A percentile compares a stretch with the other conserved stretches of the same genome.
These are phyloP conservation scores for Gambusia yucatana DNA, from an alignment of 2,797 vertebrate species.

Conservation along the genomic window DNA sequence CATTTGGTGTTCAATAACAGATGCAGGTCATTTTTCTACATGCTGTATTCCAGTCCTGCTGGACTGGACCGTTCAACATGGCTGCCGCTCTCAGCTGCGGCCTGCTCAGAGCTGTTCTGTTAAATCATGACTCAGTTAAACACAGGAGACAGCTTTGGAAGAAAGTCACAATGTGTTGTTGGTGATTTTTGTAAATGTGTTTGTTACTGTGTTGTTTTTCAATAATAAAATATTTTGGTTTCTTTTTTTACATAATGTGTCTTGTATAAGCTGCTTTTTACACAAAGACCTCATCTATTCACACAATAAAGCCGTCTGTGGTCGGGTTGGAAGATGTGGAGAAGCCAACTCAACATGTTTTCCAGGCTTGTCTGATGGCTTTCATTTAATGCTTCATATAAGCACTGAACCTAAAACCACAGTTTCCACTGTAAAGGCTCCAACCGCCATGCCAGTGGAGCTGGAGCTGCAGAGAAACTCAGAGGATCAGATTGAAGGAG, in stretches of 20 bases:
- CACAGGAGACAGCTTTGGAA: slow-evolving; percentile 24
- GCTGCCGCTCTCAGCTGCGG: slow-evolving; percentile 19
- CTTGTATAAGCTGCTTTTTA: slow-evolving; percentile 1
- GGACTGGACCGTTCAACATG: slow-evolving; percentile 8
- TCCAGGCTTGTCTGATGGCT: slow-evolving; percentile 1
- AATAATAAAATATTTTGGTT: slow-evolving; percentile 72
- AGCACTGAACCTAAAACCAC: slow-evolving; percentile 7
- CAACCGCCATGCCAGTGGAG: background rate
- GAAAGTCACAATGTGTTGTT: slow-evolving; percentile 46
- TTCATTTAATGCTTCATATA: background rate
- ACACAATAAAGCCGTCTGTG: background rate
- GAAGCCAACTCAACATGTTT: background rate
- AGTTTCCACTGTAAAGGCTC: slow-evolving; percentile 13
- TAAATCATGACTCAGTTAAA: slow-evolving; percentile 21
- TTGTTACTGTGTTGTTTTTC: slow-evolving; percentile 64
- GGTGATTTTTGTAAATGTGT: slow-evolving; percentile 36
- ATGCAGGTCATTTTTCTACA: slow-evolving; percentile 7
- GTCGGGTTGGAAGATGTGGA: background rate
- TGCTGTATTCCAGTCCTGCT: slow-evolving; percentile 3
- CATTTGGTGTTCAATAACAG: background rate
- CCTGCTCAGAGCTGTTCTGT: slow-evolving; percentile 1
- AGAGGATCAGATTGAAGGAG: background rate
- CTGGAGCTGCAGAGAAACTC: background rate
- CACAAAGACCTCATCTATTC: background rate
- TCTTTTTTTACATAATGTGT: slow-evolving; percentile 53